phyloP scores from a whole-genome alignment of 2,888 invertebrate species.

The Steinernema carpocapsae region DNA sequence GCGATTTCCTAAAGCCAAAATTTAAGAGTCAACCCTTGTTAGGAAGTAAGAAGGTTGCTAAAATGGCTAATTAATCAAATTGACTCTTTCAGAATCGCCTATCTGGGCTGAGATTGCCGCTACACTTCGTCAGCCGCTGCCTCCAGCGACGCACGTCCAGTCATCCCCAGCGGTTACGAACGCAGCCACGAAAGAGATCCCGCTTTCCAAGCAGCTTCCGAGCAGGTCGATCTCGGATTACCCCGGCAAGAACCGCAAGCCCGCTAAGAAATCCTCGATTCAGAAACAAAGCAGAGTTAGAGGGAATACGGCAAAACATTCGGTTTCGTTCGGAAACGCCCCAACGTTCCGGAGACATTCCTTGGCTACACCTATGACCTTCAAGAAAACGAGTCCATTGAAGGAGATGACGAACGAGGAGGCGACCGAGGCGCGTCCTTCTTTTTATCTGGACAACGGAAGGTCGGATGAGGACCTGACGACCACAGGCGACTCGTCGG shows the following conservation, averaged over 20 bases:
- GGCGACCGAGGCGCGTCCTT: background rate
- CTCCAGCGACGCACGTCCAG: constrained; percentile 1
- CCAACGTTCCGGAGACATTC: background rate
- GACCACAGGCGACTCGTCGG: constrained; percentile 12
- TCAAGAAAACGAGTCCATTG: background rate
- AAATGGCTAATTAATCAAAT: background rate
- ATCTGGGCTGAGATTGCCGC: constrained; percentile 42
- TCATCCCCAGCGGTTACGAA: constrained; percentile 6
- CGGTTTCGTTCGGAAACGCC: constrained; percentile 2
- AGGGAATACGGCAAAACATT: background rate
- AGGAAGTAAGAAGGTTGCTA: background rate
- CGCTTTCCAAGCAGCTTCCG: background rate
- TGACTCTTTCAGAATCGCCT: constrained; percentile 34
- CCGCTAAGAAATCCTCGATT: background rate
- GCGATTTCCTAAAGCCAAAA: background rate
- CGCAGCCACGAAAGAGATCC: background rate
- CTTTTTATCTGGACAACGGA: constrained; percentile 21
- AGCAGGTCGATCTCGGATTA: constrained; percentile 10
- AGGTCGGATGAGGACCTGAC: constrained; percentile 18
- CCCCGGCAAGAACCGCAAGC: background rate
- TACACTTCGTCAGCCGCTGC: constrained; percentile 34
- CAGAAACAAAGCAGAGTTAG: background rate
- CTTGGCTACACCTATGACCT: background rate
- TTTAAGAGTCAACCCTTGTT: background rate
- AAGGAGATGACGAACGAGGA: constrained; percentile 15